Evolutionary conservation across 1,140 invertebrate genomes (phyloP).

Genomic region (Capitella teleta): DNA sequence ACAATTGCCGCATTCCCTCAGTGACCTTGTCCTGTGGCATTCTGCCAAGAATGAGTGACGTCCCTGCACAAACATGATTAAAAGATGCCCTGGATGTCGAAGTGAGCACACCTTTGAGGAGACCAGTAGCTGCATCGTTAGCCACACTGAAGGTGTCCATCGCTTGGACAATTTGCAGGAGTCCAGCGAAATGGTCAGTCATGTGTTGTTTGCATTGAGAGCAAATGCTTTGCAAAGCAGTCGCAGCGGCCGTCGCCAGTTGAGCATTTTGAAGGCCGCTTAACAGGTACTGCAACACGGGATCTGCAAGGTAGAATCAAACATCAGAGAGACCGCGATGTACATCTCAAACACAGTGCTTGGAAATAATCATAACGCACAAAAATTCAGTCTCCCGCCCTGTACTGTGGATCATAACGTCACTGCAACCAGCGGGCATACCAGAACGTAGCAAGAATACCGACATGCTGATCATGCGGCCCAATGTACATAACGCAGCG

Average conservation of each 20-base stretch:
- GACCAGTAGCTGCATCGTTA: conserved; percentile 66
- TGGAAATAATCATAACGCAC: no score
- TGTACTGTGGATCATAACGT: no score
- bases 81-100: not conserved
- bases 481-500: no score
- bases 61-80: conserved; percentile 39
- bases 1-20: conserved; percentile 63
- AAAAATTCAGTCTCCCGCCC: no score
- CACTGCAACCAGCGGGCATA: no score
- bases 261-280: conserved; percentile 59
- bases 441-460: no score
- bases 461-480: no score
- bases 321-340: not conserved
- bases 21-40: conserved; percentile 54
- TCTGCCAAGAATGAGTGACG: conserved; percentile 54
- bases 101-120: conserved; percentile 59
- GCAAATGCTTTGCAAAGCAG: conserved; percentile 57
- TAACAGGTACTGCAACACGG: conserved; percentile 67
- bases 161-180: conserved; percentile 68
- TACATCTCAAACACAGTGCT: conserved; percentile 11
- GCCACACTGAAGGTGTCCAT: conserved; percentile 69
- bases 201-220: conserved; percentile 67
- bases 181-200: conserved; percentile 62
- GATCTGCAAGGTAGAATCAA: conserved; percentile 47
- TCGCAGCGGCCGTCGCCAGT: conserved; percentile 65